Evolutionary conservation across 2,888 invertebrate genomes (phyloP).

Genomic region (Xylophagus ater): DNA sequence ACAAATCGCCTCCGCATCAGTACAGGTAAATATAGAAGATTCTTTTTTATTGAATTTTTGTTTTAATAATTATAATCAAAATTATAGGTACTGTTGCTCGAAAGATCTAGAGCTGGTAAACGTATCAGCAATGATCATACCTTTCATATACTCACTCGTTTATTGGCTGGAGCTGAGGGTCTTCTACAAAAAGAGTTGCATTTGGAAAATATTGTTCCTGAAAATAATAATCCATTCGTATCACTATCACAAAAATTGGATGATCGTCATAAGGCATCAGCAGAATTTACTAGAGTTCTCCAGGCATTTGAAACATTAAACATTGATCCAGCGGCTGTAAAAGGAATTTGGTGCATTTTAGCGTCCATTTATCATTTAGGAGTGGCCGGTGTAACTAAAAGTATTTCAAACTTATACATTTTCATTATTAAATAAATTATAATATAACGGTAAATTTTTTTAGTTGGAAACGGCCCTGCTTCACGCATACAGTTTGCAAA

Average conservation of each 20-base stretch:
- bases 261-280: conserved; percentile 66
- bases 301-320: conserved; percentile 65
- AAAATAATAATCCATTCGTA: conserved; percentile 67
- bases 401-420: conserved; percentile 31
- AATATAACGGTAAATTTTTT: conserved; percentile 8
- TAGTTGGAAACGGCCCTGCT: conserved; percentile 32
- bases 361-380: conserved; percentile 93
- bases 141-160: conserved; percentile 41
- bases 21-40: conserved; percentile 50
- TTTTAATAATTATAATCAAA: conserved; percentile 4
- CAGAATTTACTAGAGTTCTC: conserved; percentile 70
- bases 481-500: conserved; percentile 58
- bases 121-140: conserved; percentile 49
- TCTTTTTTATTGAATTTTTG: too few species aligned
- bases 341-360: conserved; percentile 74
- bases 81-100: conserved; percentile 72
- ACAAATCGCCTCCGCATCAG: conserved; percentile 75
- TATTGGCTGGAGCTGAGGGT: conserved; percentile 67
- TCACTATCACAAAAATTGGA: conserved; percentile 65
- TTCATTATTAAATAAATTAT: conserved; percentile 2
- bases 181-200: conserved; percentile 69
- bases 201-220: conserved; percentile 57
- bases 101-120: conserved; percentile 59
- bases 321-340: conserved; percentile 65
- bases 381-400: conserved; percentile 69